Evolutionary conservation across 2,113 vertebrate species (phyloP).

Genomic region (Rhizomys pruinosus): DNA sequence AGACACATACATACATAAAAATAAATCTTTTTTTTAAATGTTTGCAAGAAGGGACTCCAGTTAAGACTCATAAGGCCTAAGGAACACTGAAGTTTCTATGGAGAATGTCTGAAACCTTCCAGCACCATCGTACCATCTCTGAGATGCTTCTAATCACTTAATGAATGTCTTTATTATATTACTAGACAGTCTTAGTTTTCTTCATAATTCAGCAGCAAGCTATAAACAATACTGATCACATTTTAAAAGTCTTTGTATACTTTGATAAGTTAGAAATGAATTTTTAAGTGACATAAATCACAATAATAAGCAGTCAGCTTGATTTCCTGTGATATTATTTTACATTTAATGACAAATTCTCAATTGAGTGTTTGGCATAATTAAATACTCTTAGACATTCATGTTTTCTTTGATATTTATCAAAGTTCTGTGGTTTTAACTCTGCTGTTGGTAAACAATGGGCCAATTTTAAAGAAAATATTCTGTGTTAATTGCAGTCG

Average conservation of each 20-base stretch:
- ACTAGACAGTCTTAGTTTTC: constrained; percentile 29
- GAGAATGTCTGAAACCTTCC: background rate
- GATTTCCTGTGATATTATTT: constrained; percentile 48
- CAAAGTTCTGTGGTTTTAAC: constrained; percentile 19
- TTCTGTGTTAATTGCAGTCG: constrained; percentile 6
- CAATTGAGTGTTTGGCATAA: background rate
- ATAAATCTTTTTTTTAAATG: background rate
- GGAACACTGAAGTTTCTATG: background rate
- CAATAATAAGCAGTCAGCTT: constrained; percentile 30
- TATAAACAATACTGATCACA: constrained; percentile 40
- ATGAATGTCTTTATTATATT: constrained; percentile 37
- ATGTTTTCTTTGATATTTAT: constrained; percentile 37
- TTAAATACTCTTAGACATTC: constrained; percentile 24
- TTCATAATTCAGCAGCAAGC: background rate
- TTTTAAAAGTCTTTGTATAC: background rate
- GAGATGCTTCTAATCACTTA: background rate
- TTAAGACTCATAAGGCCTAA: background rate
- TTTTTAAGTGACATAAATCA: constrained; percentile 37
- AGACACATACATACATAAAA: background rate
- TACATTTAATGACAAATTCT: constrained; percentile 14
- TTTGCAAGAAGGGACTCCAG: background rate
- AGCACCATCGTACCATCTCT: background rate
- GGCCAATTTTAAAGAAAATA: constrained; percentile 16
- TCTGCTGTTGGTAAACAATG: background rate
- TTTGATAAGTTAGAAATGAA: constrained; percentile 35